Evolutionary conservation across 1,140 invertebrate genomes (phyloP).

Genomic region (Antheraea mylitta): DNA sequence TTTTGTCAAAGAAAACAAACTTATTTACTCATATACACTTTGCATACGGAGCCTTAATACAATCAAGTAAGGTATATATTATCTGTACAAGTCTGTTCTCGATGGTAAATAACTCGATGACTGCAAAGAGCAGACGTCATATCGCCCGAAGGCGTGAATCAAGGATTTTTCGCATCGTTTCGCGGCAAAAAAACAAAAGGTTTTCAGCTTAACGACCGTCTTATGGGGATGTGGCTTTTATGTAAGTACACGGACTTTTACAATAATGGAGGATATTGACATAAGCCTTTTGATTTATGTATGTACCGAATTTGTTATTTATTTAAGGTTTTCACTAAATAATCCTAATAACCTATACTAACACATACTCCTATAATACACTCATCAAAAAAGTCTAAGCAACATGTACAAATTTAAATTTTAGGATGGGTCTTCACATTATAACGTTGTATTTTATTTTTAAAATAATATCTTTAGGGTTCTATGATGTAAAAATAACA

Average conservation of each 20-base stretch:
- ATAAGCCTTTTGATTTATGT: neutral
- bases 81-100: neutral
- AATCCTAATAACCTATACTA: no score
- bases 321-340: neutral
- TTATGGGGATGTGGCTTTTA: neutral
- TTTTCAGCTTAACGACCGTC: neutral
- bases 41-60: neutral
- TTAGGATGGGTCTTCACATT: no score
- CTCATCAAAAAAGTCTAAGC: no score
- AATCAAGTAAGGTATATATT: neutral
- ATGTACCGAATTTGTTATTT: no score
- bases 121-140: conserved; percentile 24
- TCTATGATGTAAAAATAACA: no score
- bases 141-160: conserved; percentile 45
- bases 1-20: conserved; percentile 31
- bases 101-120: neutral
- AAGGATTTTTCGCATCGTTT: conserved; percentile 45
- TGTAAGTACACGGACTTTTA: conserved; percentile 2
- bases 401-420: no score
- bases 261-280: neutral
- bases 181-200: conserved; percentile 41
- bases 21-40: conserved; percentile 10
- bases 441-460: no score
- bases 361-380: no score
- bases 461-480: no score